Evolutionary conservation across 2,888 invertebrate species (phyloP), one percentile per base, ranked within the genome.

Genomic region (Marasmarcha lunaedactyla): DNA sequence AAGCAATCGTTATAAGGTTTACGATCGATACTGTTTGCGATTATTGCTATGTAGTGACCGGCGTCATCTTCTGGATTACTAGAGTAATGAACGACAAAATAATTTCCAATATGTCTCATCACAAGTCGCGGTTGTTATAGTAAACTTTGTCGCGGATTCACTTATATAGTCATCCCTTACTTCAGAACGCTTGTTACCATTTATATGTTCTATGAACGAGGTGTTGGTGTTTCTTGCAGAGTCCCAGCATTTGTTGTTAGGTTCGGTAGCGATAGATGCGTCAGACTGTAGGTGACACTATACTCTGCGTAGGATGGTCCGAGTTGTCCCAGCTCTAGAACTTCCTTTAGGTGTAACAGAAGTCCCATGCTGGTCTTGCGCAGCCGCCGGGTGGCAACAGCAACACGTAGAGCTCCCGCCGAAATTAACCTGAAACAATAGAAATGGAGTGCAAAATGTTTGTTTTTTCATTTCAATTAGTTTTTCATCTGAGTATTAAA

Each of bases 401-500:
- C 85, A 85, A 88, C 48, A 89, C 86, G 50, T 87, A 87, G 64
- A 90, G 90, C 59, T 90, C 90, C 46, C 88, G 85, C 6, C 90
- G 87, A 64, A 90, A 90, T 78, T 90, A 90, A 42, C 90, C 91
- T 90, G 86, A 6, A 86, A 86, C 76, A 78, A 70, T 51, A 15
- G 46, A 55, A 33, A 54, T 38, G 7, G 7, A 37, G 20, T 20
- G 3, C n/a, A 20, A 20, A 20, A 20, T 7, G 15, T 15, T 25
- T n/a, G n/a, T n/a, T n/a, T n/a, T n/a, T n/a, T n/a, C n/a, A n/a
- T n/a, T n/a, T n/a, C n/a, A n/a, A n/a, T n/a, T n/a, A n/a, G n/a
- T n/a, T n/a, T n/a, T n/a, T n/a, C n/a, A n/a, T n/a, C n/a, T n/a
- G n/a, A n/a, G n/a, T n/a, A n/a, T n/a, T n/a, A n/a, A n/a, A n/a